These are phyloP conservation scores for Heterotilapia buettikoferi DNA, from an alignment of 2,113 vertebrate species.

Conservation along the genomic window DNA sequence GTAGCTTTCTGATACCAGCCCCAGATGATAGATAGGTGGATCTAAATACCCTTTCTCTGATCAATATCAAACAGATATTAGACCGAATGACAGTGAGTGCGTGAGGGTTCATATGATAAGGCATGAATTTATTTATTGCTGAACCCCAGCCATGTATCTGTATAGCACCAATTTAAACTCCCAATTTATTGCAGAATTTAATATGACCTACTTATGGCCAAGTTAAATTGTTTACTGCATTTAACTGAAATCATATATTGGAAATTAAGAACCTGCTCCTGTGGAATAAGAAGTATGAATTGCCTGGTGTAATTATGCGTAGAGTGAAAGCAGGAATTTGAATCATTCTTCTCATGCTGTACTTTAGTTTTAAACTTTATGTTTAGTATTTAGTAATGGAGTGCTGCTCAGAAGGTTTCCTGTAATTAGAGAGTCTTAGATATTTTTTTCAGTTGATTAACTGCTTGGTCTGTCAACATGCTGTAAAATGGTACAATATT, in stretches of 20 bases:
- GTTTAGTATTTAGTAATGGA: not conserved
- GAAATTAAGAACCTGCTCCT: not conserved
- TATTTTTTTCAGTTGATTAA: not conserved
- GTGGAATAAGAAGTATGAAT: not conserved
- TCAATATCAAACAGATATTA: not conserved
- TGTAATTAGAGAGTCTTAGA: not conserved
- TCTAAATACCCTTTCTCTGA: not conserved
- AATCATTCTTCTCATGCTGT: not conserved
- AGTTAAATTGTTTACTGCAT: not conserved
- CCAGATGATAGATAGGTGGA: not conserved
- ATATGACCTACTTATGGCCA: not conserved
- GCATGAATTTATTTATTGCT: not conserved
- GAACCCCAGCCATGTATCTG: not conserved
- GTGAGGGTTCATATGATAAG: not conserved
- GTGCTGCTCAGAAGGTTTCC: not conserved
- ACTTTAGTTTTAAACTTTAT: not conserved
- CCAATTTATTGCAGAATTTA: not conserved
- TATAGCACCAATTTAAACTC: rapidly evolving
- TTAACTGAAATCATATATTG: not conserved
- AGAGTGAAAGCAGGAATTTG: not conserved
- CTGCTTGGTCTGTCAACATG: not conserved
- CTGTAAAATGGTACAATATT: not conserved
- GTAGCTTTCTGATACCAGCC: not conserved
- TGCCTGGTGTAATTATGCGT: not conserved
- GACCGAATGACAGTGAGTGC: not conserved